A percentile compares a stretch with the other conserved stretches of the same genome.
Evolutionary conservation across 2,113 vertebrate species (phyloP).

Genomic region (Chascanopsetta lugubris): DNA sequence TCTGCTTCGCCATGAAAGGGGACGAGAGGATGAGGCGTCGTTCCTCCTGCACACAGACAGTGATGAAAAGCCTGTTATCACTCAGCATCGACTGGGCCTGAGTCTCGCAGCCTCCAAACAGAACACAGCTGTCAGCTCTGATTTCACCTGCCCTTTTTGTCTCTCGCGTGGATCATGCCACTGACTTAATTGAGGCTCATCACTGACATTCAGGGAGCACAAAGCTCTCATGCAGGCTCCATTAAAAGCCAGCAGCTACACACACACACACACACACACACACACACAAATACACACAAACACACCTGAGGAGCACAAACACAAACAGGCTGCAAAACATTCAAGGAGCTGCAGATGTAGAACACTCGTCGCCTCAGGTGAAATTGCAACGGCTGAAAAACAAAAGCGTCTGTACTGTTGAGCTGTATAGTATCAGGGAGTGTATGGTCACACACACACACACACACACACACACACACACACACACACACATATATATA

Average conservation of each 20-base stretch:
- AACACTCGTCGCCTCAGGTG: background rate
- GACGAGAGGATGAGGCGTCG: background rate
- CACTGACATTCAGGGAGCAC: constrained; percentile 48
- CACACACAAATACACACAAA: background rate
- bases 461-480: too few species aligned
- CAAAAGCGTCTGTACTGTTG: too few species aligned
- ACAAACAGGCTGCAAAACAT: background rate
- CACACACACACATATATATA: too few species aligned
- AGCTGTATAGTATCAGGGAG: too few species aligned
- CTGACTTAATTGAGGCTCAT: constrained; percentile 32
- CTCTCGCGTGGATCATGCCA: constrained; percentile 20
- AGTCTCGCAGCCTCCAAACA: background rate
- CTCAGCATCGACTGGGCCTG: background rate
- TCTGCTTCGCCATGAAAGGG: background rate
- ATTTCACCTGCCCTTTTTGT: constrained; percentile 25
- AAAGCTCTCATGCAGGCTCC: constrained; percentile 36
- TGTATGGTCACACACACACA: too few species aligned
- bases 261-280: background rate
- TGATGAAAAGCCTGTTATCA: background rate
- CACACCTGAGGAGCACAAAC: background rate
- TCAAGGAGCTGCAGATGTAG: background rate
- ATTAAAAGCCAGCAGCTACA: too few species aligned
- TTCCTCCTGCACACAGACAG: background rate
- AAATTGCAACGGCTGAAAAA: too few species aligned
- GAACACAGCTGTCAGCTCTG: constrained; percentile 27